Conservation (phyloP, 2,113 vertebrate species). For the Hydropotes inermis region DNA sequence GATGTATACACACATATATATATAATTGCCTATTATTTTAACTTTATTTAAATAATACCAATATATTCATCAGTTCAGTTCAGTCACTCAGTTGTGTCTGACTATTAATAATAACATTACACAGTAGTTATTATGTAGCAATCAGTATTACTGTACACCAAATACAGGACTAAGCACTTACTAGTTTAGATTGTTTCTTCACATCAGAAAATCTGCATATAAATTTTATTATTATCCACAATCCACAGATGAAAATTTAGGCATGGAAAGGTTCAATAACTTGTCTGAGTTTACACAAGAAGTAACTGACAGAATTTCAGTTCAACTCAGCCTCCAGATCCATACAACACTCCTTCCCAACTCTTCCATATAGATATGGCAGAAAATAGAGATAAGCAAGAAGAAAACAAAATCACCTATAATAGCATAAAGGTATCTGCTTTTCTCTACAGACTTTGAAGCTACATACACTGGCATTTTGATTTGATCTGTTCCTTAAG, state of each 20-base stretch:
- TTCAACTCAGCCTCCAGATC: background rate
- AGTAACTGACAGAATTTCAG: conserved; percentile 26
- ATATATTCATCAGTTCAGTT: background rate
- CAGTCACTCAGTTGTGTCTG: too few relatives aligned
- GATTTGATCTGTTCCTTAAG: conserved; percentile 6
- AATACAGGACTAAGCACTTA: background rate
- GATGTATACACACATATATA: background rate
- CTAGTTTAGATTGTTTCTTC: background rate
- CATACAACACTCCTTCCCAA: background rate
- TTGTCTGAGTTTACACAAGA: background rate
- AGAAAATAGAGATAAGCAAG: conserved; percentile 25
- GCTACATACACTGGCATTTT: background rate
- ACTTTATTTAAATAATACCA: background rate
- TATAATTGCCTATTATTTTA: background rate
- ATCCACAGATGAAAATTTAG: conserved; percentile 16
- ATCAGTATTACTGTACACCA: background rate
- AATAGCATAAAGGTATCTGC: background rate
- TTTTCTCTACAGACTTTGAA: conserved; percentile 6
- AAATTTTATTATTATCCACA: background rate
- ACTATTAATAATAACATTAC: too few relatives aligned
- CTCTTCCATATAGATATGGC: background rate
- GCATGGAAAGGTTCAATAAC: background rate
- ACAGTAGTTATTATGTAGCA: too few relatives aligned
- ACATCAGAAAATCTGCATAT: conserved; percentile 26
- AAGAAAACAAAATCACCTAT: background rate